Base-by-base conservation (phyloP, 2,797 vertebrate genomes). In the Sus cebifrons region DNA sequence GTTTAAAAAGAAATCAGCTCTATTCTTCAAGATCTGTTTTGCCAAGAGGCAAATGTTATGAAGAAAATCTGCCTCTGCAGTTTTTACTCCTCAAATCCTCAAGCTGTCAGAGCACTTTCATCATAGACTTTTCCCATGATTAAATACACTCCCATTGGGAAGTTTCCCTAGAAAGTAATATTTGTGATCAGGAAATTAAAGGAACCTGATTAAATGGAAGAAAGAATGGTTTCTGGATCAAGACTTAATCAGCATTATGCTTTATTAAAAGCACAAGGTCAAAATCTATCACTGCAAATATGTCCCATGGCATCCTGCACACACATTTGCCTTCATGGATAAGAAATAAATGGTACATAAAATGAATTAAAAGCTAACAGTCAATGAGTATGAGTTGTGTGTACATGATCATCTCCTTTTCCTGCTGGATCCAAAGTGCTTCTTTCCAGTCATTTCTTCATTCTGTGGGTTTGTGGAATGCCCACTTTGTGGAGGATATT, bases 1-100 rank as follows among this genome's bases (percentile, higher is more conserved):
- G 65, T 49, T 95, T 79, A 68, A 90, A 93, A 93, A 89, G 79
- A 64, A 89, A 92, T 82, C 62, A 89, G 82, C 40, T 79, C 40
- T 68, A 44, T 87, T 82, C 86, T 65, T 49, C 5, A 70, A 86
- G 67, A 44, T 62, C 89, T 11, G 14, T 54, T 90, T 94, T 84
- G 44, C 74, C 62, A 49, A 89, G 27, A 91, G 91, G 73, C 54
- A 44, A 68, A 64, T 60, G n/a, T 73, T 67, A 86, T n/a, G 29
- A 89, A 58, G 49, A 90, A 67, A 82, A 10, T 81, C 56, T 64
- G 86, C 32, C 58, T n/a, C 36, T 86, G 29, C 15, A 74, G 21
- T n/a, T 89, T 86, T 90, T 20, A 68, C 25, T 49, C 20, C 36
- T 78, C n/a, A 85, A 23, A 21, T 74, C 36, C 7, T 29, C 71